Evolutionary conservation across 2,888 invertebrate genomes (phyloP).

Genomic region (Tachina fera): DNA sequence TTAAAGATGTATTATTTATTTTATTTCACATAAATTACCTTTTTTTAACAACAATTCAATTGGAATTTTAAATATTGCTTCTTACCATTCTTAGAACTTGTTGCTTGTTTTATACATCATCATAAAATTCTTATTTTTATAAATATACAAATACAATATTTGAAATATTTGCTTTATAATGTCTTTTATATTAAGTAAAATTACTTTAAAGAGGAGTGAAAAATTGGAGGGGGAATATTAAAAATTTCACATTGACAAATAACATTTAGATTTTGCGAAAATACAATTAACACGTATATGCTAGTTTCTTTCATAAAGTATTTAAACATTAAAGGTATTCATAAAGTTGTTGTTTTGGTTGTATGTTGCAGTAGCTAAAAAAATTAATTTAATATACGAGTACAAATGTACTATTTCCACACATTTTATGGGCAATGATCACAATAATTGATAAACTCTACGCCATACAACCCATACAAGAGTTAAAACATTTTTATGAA

Average conservation of each 20-base stretch:
- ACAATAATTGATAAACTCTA: too few species aligned
- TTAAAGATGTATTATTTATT: background rate
- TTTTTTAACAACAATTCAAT: slow-evolving; percentile 58
- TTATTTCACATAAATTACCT: background rate
- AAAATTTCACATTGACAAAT: slow-evolving; percentile 58
- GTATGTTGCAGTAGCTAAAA: background rate
- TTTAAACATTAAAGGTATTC: slow-evolving; percentile 7
- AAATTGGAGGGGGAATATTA: slow-evolving; percentile 41
- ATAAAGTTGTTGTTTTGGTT: background rate
- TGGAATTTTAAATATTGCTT: slow-evolving; percentile 70
- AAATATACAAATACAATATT: slow-evolving; percentile 39
- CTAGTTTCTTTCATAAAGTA: slow-evolving; percentile 7
- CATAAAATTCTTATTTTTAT: slow-evolving; percentile 20
- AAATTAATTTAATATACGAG: background rate
- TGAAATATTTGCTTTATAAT: slow-evolving; percentile 57
- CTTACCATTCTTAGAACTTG: slow-evolving; percentile 48
- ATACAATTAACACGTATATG: slow-evolving; percentile 29
- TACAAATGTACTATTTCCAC: background rate
- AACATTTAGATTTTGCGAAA: slow-evolving; percentile 63
- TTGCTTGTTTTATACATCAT: slow-evolving; percentile 7
- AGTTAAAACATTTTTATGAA: background rate
- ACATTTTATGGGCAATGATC: too few species aligned
- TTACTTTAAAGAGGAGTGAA: slow-evolving; percentile 36
- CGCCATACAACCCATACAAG: too few species aligned
- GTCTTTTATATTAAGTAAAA: slow-evolving; percentile 55